Base-by-base conservation (phyloP, 1,140 invertebrate species). In the Drosophila truncata region DNA sequence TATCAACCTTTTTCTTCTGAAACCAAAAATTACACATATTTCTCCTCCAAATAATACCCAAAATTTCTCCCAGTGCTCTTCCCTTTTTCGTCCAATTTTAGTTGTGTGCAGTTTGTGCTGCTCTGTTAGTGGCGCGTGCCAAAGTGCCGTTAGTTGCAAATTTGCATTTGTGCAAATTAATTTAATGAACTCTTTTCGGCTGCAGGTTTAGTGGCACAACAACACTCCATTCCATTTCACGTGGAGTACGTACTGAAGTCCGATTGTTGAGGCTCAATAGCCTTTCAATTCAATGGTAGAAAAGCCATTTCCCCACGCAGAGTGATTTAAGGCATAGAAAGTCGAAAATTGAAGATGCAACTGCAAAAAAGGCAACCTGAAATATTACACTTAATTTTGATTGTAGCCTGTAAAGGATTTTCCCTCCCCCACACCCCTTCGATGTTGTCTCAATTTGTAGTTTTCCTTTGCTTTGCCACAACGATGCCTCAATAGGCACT, bases 131-230 rank as follows among this genome's bases (percentile, higher is more conserved):
- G 77, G 85, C 81, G 85, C 85, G 85, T 88, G 85, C 86, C 86
- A 79, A 88, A 88, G 85, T 88, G 86, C 72, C 69, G 84, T 88
- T 84, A 80, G 80, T 54, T 72, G 69, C 33, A 84, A 90, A 88
- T 88, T 85, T 88, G 86, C 85, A 85, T 88, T 88, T 88, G 83
- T 78, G 84, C 85, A 88, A 90, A 88, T 85, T 88, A 88, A 90
- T 90, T 88, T 88, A 88, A 88, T 90, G 85, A 88, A 88, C 82
- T 77, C 78, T 85, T 88, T 71, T 65, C 74, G 85, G 65, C 74
- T 42, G 66, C 69, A 64, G 80, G 70, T 73, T 85, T 81, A 79
- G 80, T 78, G 84, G 69, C 84, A 71, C 18, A 78, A 66, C 33
- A 60, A 71, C 35, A 62, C 57, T 75, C 67, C 8, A 47, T n/a